Percentiles rank a stretch among this genome's conserved stretches.
phyloP scores from a whole-genome alignment of 1,140 invertebrate species.

The Solen grandis region DNA sequence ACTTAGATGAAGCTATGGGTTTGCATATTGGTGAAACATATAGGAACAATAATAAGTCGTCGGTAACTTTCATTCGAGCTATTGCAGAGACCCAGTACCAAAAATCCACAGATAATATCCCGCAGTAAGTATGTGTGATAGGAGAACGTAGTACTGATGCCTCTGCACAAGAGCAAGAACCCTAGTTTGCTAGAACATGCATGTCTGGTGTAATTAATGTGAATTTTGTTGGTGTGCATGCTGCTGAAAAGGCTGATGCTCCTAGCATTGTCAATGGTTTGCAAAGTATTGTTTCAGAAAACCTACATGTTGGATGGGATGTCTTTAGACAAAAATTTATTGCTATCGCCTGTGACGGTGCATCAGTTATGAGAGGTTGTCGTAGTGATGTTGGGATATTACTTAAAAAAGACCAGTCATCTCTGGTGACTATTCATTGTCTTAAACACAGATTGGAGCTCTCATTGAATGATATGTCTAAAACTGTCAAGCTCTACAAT shows the following conservation, averaged over 20 bases:
- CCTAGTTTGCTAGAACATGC: slow-evolving; percentile 32
- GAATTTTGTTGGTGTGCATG: slow-evolving; percentile 18
- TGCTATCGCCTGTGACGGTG: slow-evolving; percentile 39
- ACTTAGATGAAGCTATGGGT: slow-evolving; percentile 8
- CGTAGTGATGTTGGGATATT: slow-evolving; percentile 19
- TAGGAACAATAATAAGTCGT: not conserved
- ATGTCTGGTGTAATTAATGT: not conserved
- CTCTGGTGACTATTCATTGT: slow-evolving; percentile 40
- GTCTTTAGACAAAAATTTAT: slow-evolving; percentile 11
- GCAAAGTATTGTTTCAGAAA: not conserved
- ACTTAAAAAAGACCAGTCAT: slow-evolving; percentile 27
- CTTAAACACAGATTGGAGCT: slow-evolving; percentile 46
- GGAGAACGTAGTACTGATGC: slow-evolving; percentile 40
- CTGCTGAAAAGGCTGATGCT: slow-evolving; percentile 4
- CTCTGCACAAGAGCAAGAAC: slow-evolving; percentile 35
- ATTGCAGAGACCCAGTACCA: slow-evolving; percentile 40
- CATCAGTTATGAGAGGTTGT: slow-evolving; percentile 30
- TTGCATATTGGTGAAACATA: slow-evolving; percentile 30
- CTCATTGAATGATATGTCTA: slow-evolving; percentile 23
- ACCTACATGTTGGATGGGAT: not conserved
- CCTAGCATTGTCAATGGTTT: slow-evolving; percentile 6
- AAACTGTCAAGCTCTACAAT: slow-evolving; percentile 13
- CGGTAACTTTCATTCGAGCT: slow-evolving; percentile 22
- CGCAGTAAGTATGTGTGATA: slow-evolving; percentile 17
- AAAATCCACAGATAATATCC: slow-evolving; percentile 8